Conservation (phyloP, 2,113 vertebrate genomes). For the Cephalopholis sonnerati region DNA sequence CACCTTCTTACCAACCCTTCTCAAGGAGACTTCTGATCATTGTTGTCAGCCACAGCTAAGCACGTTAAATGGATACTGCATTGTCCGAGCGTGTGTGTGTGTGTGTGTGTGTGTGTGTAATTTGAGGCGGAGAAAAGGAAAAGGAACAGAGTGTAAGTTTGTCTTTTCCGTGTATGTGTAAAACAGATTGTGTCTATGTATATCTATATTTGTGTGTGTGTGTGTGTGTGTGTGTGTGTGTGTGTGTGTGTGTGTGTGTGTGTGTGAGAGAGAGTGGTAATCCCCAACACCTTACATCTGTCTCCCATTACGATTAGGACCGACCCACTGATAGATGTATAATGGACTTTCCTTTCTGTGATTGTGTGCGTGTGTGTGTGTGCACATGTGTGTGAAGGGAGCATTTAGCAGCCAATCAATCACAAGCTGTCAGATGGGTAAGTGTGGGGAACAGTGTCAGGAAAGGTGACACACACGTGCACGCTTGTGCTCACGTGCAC, state of each 20-base stretch:
- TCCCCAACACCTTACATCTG: slow-evolving; percentile 69
- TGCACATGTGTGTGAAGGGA: slow-evolving; percentile 54
- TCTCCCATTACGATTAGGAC: slow-evolving; percentile 69
- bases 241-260: not conserved
- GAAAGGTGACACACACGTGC: slow-evolving; percentile 61
- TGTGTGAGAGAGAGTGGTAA: slow-evolving; percentile 6
- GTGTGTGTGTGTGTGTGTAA: slow-evolving; percentile 43
- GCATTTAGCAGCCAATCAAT: slow-evolving; percentile 77
- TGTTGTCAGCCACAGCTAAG: slow-evolving; percentile 81
- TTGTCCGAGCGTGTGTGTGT: slow-evolving; percentile 39
- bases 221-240: too few relatives aligned
- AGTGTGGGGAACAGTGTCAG: slow-evolving; percentile 72
- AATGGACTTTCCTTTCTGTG: slow-evolving; percentile 63
- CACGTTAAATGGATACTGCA: slow-evolving; percentile 72
- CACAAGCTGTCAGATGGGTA: slow-evolving; percentile 71
- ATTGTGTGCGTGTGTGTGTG: slow-evolving; percentile 32
- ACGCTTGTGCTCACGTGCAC: not conserved
- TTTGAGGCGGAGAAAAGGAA: slow-evolving; percentile 27
- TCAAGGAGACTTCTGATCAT: slow-evolving; percentile 84
- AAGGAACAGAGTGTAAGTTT: slow-evolving; percentile 19
- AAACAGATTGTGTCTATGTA: slow-evolving; percentile 21
- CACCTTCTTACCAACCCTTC: slow-evolving; percentile 80
- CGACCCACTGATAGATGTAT: slow-evolving; percentile 60
- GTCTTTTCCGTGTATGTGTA: slow-evolving; percentile 18
- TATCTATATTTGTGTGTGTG: too few relatives aligned